Percentiles rank a stretch among this genome's conserved stretches.
These are phyloP conservation scores for Carettochelys insculpta DNA, from an alignment of 2,113 vertebrate species.

Conservation along the genomic window DNA sequence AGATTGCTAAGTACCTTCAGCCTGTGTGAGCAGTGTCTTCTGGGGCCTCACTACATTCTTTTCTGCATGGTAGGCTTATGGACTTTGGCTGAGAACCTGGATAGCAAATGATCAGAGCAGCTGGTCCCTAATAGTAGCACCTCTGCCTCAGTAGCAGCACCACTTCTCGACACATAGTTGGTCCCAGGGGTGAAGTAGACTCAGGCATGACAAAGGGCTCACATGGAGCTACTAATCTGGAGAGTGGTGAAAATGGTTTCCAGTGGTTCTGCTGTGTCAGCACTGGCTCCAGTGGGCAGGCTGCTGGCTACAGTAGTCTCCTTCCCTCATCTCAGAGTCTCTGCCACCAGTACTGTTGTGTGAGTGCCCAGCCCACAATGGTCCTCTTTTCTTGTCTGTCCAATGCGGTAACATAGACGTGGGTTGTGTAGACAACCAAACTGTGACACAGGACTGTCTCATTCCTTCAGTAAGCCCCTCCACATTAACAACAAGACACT, in stretches of 20 bases:
- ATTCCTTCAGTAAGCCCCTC: neutral
- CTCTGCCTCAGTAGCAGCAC: neutral
- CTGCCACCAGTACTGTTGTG: neutral
- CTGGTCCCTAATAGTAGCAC: neutral
- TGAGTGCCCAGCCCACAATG: neutral
- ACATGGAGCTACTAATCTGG: neutral
- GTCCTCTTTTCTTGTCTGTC: neutral
- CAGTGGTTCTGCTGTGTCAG: neutral
- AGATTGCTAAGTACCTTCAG: neutral
- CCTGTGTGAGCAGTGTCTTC: neutral
- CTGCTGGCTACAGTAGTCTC: neutral
- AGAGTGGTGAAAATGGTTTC: neutral
- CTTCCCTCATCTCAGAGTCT: neutral
- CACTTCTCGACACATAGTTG: neutral
- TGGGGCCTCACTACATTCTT: neutral
- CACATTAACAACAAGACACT: neutral
- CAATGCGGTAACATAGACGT: neutral
- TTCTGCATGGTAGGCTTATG: neutral
- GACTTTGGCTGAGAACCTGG: neutral
- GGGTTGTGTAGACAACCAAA: neutral
- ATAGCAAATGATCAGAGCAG: neutral
- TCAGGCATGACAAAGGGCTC: neutral
- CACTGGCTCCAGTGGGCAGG: neutral
- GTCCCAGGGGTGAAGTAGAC: neutral
- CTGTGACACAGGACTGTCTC: neutral